Evolutionary conservation across 2,797 vertebrate species (phyloP).

Genomic region (Siniperca obscura): DNA sequence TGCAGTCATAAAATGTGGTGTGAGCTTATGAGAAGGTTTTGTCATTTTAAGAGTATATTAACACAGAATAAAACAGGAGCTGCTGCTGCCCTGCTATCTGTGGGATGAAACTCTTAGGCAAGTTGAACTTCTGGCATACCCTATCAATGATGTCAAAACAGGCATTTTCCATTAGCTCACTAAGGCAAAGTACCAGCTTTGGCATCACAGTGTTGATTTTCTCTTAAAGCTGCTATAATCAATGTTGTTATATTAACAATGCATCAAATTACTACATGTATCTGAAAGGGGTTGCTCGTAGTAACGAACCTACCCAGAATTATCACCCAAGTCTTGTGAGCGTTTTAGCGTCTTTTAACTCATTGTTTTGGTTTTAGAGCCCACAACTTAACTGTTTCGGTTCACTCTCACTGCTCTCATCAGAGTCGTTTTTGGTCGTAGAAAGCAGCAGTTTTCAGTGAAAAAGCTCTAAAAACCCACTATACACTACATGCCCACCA

Average conservation of each 20-base stretch:
- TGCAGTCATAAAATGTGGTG: not conserved
- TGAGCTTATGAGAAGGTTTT: not conserved
- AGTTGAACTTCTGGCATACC: not conserved
- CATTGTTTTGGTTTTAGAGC: not conserved
- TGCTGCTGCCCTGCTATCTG: not conserved
- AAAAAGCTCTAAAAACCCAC: not conserved
- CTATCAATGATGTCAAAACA: constrained; percentile 7
- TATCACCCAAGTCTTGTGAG: not conserved
- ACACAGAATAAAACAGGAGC: not conserved
- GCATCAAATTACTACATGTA: not conserved
- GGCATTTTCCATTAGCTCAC: constrained; percentile 7
- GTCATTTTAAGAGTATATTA: not conserved
- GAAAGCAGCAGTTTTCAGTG: not conserved
- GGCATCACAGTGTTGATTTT: not conserved
- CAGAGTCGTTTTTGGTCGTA: not conserved
- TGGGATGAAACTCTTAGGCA: not conserved
- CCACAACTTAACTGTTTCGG: not conserved
- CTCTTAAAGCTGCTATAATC: constrained; percentile 15
- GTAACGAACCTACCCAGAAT: not conserved
- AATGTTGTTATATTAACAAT: constrained; percentile 12
- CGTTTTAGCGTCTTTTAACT: not conserved
- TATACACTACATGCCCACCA: not conserved
- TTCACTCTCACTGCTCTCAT: not conserved
- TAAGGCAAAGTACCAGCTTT: not conserved
- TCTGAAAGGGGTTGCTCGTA: not conserved